Conservation (phyloP, 2,888 invertebrate genomes). For the Luffia ferchaultella region DNA sequence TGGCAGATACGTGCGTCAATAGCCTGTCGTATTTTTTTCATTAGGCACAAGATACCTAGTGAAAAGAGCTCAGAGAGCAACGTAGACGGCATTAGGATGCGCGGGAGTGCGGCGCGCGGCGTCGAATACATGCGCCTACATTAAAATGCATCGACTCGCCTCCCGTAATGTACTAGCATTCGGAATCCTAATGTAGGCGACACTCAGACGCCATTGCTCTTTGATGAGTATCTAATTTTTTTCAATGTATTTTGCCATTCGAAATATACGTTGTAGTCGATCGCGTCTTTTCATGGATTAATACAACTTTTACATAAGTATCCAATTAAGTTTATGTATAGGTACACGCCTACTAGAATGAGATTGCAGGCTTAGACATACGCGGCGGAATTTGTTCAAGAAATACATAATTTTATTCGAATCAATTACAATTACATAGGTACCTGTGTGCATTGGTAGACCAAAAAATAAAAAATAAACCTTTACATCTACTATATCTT, state of each 20-base stretch:
- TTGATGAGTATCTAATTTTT: not conserved
- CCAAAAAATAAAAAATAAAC: too few species aligned
- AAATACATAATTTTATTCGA: too few species aligned
- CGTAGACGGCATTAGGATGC: not conserved
- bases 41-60: not conserved
- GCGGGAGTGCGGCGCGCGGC: not conserved
- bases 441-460: too few species aligned
- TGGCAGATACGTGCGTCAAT: not conserved
- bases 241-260: not conserved
- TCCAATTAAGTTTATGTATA: not conserved
- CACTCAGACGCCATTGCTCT: not conserved
- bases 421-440: too few species aligned
- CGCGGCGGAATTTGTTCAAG: not conserved
- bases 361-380: too few species aligned
- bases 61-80: not conserved
- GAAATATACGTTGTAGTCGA: not conserved
- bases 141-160: constrained; percentile 61
- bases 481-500: too few species aligned
- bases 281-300: not conserved
- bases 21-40: not conserved
- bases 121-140: constrained; percentile 20
- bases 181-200: constrained; percentile 44
- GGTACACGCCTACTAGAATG: too few species aligned
- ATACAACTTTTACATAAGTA: not conserved
- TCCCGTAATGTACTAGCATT: constrained; percentile 55